Conservation (phyloP, 2,797 vertebrate species). For the Cygnus olor region DNA sequence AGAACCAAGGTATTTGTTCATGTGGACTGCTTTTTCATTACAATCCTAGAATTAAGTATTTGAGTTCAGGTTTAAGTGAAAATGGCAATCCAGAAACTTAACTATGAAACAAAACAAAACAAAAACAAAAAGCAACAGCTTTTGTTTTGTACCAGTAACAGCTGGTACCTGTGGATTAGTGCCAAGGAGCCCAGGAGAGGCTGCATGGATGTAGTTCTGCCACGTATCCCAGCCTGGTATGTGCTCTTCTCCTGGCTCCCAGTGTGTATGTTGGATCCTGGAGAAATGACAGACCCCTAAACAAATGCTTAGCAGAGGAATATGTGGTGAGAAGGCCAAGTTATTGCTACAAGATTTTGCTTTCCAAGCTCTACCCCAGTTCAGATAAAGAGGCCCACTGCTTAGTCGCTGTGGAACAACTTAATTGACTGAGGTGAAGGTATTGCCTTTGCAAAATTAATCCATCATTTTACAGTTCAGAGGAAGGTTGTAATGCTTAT, state of each 20-base stretch:
- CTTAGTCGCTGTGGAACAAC: background rate
- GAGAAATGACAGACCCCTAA: background rate
- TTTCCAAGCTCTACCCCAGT: background rate
- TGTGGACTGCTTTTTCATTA: background rate
- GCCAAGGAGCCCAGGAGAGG: fast-evolving
- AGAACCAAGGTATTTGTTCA: background rate
- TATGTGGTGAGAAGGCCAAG: background rate
- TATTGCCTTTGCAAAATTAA: background rate
- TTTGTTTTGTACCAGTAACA: no score
- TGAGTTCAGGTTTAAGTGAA: background rate
- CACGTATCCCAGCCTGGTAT: background rate
- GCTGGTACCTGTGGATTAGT: background rate
- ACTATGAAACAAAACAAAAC: background rate
- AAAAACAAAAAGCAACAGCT: background rate
- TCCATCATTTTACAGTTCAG: background rate
- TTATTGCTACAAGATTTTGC: background rate
- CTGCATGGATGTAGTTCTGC: fast-evolving
- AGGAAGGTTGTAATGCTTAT: background rate
- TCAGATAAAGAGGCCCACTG: background rate
- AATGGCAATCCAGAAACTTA: background rate
- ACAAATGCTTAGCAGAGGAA: background rate
- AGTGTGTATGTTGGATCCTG: background rate
- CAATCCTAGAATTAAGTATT: background rate
- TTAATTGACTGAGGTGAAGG: background rate
- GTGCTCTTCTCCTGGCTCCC: background rate